A percentile compares a stretch with the other conserved stretches of the same genome.
phyloP scores from a whole-genome alignment of 2,888 invertebrate genomes.

The Limnephilus auricula region DNA sequence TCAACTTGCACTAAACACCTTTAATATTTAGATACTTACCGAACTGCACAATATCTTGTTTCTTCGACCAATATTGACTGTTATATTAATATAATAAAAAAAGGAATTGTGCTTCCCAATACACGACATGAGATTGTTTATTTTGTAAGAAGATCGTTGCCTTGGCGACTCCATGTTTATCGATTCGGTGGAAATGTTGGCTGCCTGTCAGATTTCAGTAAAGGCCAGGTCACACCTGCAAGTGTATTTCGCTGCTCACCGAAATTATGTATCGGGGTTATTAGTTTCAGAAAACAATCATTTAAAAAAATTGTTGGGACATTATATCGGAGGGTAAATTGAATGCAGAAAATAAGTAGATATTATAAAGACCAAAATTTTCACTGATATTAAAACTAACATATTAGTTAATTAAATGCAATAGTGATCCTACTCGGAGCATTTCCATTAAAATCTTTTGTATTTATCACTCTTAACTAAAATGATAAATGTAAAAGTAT shows the following conservation, averaged over 20 bases:
- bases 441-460: too few relatives aligned
- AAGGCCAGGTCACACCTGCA: conserved; percentile 17
- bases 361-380: too few relatives aligned
- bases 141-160: conserved; percentile 79
- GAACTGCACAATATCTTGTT: conserved; percentile 49
- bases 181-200: conserved; percentile 69
- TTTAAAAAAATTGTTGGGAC: not conserved
- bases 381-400: too few relatives aligned
- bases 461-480: too few relatives aligned
- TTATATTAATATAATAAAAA: conserved; percentile 76
- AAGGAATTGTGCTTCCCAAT: conserved; percentile 75
- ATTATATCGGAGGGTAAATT: not conserved
- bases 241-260: not conserved
- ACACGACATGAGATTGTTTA: conserved; percentile 76
- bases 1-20: conserved; percentile 7
- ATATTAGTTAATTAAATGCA: too few relatives aligned
- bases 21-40: conserved; percentile 15
- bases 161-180: conserved; percentile 74
- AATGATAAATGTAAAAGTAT: too few relatives aligned
- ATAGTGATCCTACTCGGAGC: too few relatives aligned
- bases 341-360: not conserved
- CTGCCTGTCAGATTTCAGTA: conserved; percentile 40
- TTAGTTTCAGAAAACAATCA: not conserved
- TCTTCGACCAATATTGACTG: conserved; percentile 72
- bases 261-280: not conserved